Evolutionary conservation across 2,113 vertebrate species (phyloP).

Genomic region (Salminus brasiliensis): DNA sequence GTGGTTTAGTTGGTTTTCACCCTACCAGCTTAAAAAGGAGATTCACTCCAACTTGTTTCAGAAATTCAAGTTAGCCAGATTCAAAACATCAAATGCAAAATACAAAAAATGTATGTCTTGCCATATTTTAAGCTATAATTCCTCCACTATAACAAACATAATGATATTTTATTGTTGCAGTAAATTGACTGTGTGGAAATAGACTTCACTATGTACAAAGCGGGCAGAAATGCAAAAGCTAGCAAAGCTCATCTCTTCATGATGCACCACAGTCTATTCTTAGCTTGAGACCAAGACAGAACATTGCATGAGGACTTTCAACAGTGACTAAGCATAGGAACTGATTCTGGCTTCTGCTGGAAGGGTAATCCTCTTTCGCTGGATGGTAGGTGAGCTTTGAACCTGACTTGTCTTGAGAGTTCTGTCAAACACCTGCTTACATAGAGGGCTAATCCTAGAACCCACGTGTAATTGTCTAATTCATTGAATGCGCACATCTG

Average conservation of each 20-base stretch:
- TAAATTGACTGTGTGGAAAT: not conserved
- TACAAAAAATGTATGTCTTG: too few species aligned
- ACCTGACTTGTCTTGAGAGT: not conserved
- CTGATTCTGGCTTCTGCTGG: not conserved
- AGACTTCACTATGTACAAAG: not conserved
- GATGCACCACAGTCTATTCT: not conserved
- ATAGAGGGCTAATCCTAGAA: not conserved
- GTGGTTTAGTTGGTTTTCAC: not conserved
- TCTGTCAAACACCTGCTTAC: not conserved
- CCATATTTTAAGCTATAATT: not conserved
- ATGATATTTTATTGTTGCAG: not conserved
- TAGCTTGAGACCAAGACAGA: not conserved
- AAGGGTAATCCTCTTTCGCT: not conserved
- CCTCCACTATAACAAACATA: not conserved
- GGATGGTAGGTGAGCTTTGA: constrained; percentile 16
- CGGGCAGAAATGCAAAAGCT: not conserved
- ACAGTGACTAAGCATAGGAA: not conserved
- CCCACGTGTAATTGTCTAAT: not conserved
- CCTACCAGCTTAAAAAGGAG: too few species aligned
- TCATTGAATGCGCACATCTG: not conserved
- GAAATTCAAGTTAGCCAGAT: not conserved
- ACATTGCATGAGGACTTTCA: not conserved
- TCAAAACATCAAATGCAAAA: too few species aligned
- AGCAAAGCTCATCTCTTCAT: not conserved
- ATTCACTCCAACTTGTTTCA: too few species aligned